Evolutionary conservation across 2,113 vertebrate genomes (phyloP), one percentile per base, ranked within the genome.

Genomic region (Cyprinus carpio): DNA sequence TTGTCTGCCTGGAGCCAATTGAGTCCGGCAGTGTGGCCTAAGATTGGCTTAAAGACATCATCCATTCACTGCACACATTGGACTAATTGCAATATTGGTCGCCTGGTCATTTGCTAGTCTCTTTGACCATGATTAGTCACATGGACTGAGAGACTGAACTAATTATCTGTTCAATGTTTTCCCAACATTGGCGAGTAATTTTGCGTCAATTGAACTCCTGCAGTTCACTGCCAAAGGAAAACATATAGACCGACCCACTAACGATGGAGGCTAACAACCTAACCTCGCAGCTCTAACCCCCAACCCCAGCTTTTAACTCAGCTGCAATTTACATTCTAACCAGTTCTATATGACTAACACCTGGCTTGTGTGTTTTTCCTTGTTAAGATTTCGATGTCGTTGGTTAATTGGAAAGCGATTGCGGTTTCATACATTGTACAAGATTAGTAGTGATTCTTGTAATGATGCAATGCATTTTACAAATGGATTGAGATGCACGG

Each of bases 281-380:
- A 77, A 74, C 56, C 85, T 71, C 62, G 75, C 56, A 75, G 89
- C 80, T 87, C 86, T 71, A 40, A 75, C 81, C 69, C 75, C 75
- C 89, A 87, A 83, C 75, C 89, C 85, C 88, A 81, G 72, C 89
- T 85, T 85, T 89, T 87, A 89, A 91, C 91, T 93, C 89, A 92
- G 31, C 83, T 93, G 85, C 88, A 92, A 92, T 93, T 93, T 93
- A 90, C 85, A 87, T 91, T 89, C 85, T 88, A 77, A 83, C 86
- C 83, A 87, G 88, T 89, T 93, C 91, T 75, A 49, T 88, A 85
- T 90, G 87, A 90, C 88, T 90, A 88, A 90, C 87, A 78, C 89
- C 86, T 85, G 77, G 65, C 12, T 89, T 85, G 87, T 75, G 82
- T 83, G 78, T 83, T 87, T 90, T 91, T 87, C 85, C 87, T 90